These are phyloP conservation scores for Acleris literana DNA, from an alignment of 2,888 invertebrate species.

Conservation along the genomic window DNA sequence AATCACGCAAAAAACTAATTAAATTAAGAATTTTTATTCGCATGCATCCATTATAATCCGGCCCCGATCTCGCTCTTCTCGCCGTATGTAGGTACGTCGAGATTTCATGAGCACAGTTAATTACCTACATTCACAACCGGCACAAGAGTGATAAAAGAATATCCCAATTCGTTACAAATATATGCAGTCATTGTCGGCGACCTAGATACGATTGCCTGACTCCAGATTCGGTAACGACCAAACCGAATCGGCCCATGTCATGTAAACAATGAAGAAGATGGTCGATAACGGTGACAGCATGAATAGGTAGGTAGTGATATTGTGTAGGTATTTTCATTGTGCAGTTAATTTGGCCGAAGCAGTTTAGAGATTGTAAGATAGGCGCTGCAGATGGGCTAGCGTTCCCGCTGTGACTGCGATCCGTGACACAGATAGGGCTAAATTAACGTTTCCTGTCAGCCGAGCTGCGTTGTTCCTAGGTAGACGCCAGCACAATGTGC, in stretches of 20 bases:
- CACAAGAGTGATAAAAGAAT: slow-evolving; percentile 30
- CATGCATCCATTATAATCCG: slow-evolving; percentile 29
- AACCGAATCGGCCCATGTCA: slow-evolving; percentile 52
- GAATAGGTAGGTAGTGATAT: slow-evolving; percentile 51
- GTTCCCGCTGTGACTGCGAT: slow-evolving; percentile 59
- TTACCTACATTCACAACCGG: slow-evolving; percentile 34
- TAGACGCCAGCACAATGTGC: slow-evolving; percentile 40
- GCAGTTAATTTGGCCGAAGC: slow-evolving; percentile 60
- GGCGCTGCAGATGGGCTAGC: slow-evolving; percentile 54
- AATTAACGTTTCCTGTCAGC: slow-evolving; percentile 59
- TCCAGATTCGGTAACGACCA: slow-evolving; percentile 54
- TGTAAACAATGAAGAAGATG: slow-evolving; percentile 61
- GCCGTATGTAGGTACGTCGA: slow-evolving; percentile 21
- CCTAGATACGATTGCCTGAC: slow-evolving; percentile 53
- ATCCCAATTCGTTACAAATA: slow-evolving; percentile 36
- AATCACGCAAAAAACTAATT: slow-evolving; percentile 10
- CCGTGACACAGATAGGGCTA: slow-evolving; percentile 67
- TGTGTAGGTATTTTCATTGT: slow-evolving; percentile 52
- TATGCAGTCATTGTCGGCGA: slow-evolving; percentile 47
- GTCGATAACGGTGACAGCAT: slow-evolving; percentile 49
- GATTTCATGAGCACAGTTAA: slow-evolving; percentile 36
- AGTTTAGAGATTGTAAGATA: slow-evolving; percentile 60
- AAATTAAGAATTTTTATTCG: slow-evolving; percentile 7
- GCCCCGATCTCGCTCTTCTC: slow-evolving; percentile 27
- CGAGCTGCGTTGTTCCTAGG: slow-evolving; percentile 39